phyloP scores from a whole-genome alignment of 2,888 invertebrate species.

The Ceramica pisi region DNA sequence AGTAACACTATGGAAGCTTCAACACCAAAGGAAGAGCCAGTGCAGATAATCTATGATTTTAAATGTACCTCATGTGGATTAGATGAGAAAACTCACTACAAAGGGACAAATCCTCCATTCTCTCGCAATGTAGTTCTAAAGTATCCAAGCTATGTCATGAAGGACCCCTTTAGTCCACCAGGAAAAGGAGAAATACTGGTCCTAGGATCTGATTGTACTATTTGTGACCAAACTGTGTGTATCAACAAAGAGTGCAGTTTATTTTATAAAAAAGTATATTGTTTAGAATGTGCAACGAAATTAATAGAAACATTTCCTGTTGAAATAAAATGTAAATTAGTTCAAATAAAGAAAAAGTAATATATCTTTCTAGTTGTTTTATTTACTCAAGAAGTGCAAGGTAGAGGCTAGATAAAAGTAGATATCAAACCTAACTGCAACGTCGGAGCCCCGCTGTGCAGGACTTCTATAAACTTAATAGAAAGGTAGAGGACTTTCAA shows the following conservation, averaged over 20 bases:
- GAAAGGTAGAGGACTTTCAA: no score
- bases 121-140: conserved; percentile 92
- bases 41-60: conserved; percentile 86
- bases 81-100: conserved; percentile 94
- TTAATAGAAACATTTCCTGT: conserved; percentile 92
- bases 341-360: conserved; percentile 74
- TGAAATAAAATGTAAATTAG: conserved; percentile 92
- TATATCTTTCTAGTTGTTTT: conserved; percentile 1
- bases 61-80: conserved; percentile 92
- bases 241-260: conserved; percentile 94
- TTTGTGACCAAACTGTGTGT: conserved; percentile 93
- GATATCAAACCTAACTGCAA: no score
- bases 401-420: background rate
- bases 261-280: conserved; percentile 94
- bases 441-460: no score
- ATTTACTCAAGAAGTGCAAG: background rate
- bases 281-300: conserved; percentile 92
- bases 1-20: conserved; percentile 78
- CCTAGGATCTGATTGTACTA: conserved; percentile 94
- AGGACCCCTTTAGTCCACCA: conserved; percentile 95
- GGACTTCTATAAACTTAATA: no score
- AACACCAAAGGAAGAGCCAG: conserved; percentile 73
- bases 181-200: conserved; percentile 94
- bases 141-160: conserved; percentile 95
- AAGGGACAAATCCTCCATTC: conserved; percentile 94